Percentiles rank a stretch among this genome's conserved stretches.
phyloP scores from a whole-genome alignment of 1,140 invertebrate species.

The Sminthurinus signatus region DNA sequence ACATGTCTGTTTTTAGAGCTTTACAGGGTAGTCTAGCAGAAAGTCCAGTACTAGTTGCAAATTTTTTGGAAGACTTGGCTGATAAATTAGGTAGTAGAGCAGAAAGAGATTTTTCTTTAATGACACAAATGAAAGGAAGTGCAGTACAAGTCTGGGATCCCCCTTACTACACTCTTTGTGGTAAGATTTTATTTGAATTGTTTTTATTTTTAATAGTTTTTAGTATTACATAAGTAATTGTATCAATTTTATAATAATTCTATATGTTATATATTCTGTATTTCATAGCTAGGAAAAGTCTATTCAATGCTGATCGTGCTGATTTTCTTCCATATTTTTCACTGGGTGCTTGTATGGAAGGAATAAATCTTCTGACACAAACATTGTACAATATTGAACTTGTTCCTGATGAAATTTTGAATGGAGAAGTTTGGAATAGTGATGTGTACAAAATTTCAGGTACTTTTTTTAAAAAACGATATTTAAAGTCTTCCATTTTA shows the following conservation, averaged over 20 bases:
- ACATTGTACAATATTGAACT: conserved; percentile 73
- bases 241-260: no score
- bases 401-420: conserved; percentile 58
- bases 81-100: conserved; percentile 58
- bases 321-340: conserved; percentile 88
- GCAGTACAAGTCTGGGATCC: conserved; percentile 69
- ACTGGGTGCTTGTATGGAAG: conserved; percentile 91
- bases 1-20: conserved; percentile 65
- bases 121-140: conserved; percentile 65
- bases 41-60: conserved; percentile 63
- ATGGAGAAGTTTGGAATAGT: conserved; percentile 75
- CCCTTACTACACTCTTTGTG: conserved; percentile 68
- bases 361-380: conserved; percentile 76
- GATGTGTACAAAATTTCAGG: conserved; percentile 83
- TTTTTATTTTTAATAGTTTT: no score
- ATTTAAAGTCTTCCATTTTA: neutral
- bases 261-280: no score
- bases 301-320: conserved; percentile 57
- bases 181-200: no score
- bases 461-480: conserved; percentile 28
- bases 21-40: conserved; percentile 80
- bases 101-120: conserved; percentile 60
- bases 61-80: conserved; percentile 74
- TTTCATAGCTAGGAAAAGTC: conserved; percentile 62
- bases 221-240: no score